Base-by-base conservation (phyloP, 2,888 invertebrate genomes). In the Dromius quadrimaculatus region DNA sequence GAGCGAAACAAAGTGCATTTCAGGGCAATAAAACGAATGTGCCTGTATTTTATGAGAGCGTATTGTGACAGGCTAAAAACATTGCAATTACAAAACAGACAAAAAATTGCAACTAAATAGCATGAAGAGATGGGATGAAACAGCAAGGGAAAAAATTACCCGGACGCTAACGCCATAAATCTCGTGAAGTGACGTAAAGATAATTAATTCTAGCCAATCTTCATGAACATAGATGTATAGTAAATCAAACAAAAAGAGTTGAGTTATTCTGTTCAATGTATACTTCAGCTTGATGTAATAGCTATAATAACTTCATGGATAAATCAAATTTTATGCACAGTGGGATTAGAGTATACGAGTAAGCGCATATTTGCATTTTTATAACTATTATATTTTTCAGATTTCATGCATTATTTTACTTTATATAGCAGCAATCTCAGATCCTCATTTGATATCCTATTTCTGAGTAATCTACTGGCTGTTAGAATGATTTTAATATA, bases 1-100 rank as follows among this genome's bases (percentile, higher is more conserved):
- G 28, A 28, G 20, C 54, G 22, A 65, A 65, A 65, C 47, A 36
- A 47, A 65, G 50, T 65, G 64, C 64, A 64, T 47, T 32, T 45
- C 19, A 47, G 47, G 8, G 47, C 50, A 65, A 65, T 65, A 65
- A 65, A 65, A 50, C 45, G 50, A 61, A 41, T 11, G 38, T 9
- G 20, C 34, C 15, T 17, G 9, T 65, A 17, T 47, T 65, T 65
- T 65, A 50, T 65, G n/a, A 36, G 23, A 28, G 32, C 3, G 23
- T 13, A 20, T 8, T 15, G n/a, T 11, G 19, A 32, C 13, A 8
- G 32, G 32, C 34, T 23, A 34, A 65, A 65, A 65, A 50, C 34
- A 19, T 8, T 47, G 45, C 45, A 65, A 65, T 47, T 65, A 50
- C 47, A 65, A 20, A 63, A 63, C 22, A 19, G 8, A 20, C 43